These are phyloP conservation scores for Bombus consobrinus DNA, from an alignment of 1,140 invertebrate genomes.

Conservation along the genomic window DNA sequence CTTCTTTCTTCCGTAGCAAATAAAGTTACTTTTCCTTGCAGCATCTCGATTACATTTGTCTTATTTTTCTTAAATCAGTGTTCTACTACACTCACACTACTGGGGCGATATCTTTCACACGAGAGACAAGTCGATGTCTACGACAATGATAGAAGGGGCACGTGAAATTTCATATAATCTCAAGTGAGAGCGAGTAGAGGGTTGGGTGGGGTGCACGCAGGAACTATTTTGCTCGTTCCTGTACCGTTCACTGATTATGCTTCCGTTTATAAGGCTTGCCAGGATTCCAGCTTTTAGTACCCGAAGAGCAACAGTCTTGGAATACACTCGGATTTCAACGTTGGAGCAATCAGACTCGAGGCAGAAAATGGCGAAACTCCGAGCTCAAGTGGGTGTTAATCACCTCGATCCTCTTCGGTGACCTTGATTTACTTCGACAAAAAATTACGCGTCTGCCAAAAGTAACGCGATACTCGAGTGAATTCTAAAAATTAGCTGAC, in stretches of 20 bases:
- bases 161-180: conserved; percentile 42
- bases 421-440: background rate
- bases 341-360: too few relatives aligned
- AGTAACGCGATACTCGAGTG: background rate
- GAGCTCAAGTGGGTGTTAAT: conserved; percentile 56
- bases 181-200: conserved; percentile 53
- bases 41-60: background rate
- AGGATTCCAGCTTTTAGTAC: conserved; percentile 59
- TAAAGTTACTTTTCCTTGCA: background rate
- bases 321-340: conserved; percentile 2
- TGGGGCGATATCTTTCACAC: background rate
- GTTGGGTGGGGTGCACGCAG: conserved; percentile 46
- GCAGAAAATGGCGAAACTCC: conserved; percentile 40
- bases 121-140: background rate
- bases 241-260: conserved; percentile 67
- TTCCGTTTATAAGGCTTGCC: conserved; percentile 71
- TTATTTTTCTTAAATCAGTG: too few relatives aligned
- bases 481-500: background rate
- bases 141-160: conserved; percentile 25
- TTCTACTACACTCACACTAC: too few relatives aligned
- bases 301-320: conserved; percentile 1
- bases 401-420: background rate
- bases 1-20: background rate
- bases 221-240: conserved; percentile 49
- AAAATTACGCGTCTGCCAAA: background rate